Evolutionary conservation across 2,888 invertebrate genomes (phyloP).

Genomic region (Drosophila heteroneura): DNA sequence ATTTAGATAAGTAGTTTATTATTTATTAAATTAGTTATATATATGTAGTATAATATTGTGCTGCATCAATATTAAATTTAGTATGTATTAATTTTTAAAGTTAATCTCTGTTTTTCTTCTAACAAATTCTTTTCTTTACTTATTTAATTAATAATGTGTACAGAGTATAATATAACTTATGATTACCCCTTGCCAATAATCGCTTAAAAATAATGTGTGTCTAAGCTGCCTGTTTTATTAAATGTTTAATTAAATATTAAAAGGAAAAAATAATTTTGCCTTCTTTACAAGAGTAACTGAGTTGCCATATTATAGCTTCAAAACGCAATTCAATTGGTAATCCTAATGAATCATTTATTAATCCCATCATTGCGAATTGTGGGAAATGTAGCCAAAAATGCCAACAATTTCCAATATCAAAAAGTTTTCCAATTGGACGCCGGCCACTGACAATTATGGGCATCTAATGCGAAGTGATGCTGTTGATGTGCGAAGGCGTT

Average conservation of each 20-base stretch:
- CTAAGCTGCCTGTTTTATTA: too few species aligned
- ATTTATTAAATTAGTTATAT: not conserved
- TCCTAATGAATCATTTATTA: conserved; percentile 6
- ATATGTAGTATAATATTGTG: not conserved
- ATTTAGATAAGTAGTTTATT: not conserved
- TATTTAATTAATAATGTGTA: not conserved
- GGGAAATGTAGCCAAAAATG: conserved; percentile 21
- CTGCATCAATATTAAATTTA: not conserved
- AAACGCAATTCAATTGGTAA: not conserved
- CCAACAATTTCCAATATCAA: conserved; percentile 22
- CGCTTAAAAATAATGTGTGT: too few species aligned
- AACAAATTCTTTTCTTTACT: not conserved
- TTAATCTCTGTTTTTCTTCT: not conserved
- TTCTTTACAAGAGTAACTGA: not conserved
- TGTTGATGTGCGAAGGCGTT: conserved; percentile 62
- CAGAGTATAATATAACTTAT: not conserved
- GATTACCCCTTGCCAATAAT: not conserved
- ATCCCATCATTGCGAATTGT: conserved; percentile 14
- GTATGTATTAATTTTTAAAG: not conserved
- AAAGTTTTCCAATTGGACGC: conserved; percentile 43
- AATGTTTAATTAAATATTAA: too few species aligned
- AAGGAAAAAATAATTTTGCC: not conserved
- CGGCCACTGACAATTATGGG: conserved; percentile 38
- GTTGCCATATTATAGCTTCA: not conserved
- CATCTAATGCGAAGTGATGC: conserved; percentile 26